Evolutionary conservation across 2,797 vertebrate genomes (phyloP).

Genomic region (Clarias pachynema): DNA sequence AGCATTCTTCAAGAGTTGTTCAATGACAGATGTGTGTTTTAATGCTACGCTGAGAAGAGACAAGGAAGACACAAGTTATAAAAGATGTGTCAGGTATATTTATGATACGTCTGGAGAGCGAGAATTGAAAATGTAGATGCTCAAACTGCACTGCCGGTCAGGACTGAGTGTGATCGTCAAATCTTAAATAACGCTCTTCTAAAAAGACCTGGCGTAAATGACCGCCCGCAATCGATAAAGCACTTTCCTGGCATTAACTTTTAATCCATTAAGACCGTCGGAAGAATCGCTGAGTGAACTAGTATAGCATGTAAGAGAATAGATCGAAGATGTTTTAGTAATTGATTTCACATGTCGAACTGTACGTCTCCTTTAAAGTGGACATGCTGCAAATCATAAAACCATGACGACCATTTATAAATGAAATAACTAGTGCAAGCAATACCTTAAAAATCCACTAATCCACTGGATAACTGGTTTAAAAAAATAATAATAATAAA

Average conservation of each 20-base stretch:
- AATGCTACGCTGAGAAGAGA: slow-evolving; percentile 2
- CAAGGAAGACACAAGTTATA: neutral
- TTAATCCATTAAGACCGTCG: slow-evolving; percentile 76
- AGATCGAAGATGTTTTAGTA: slow-evolving; percentile 10
- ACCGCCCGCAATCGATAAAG: slow-evolving; percentile 76
- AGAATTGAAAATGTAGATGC: neutral
- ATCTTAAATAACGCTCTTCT: slow-evolving; percentile 70
- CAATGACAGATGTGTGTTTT: neutral
- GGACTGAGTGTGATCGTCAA: slow-evolving; percentile 64
- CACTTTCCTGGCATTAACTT: slow-evolving; percentile 79
- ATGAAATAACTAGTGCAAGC: neutral
- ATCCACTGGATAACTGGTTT: neutral
- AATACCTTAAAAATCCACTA: neutral
- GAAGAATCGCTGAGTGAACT: neutral
- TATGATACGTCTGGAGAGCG: neutral
- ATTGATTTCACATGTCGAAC: slow-evolving; percentile 7
- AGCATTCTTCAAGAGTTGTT: neutral
- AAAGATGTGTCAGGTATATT: neutral
- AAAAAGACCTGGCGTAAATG: slow-evolving; percentile 64
- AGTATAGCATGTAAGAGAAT: neutral
- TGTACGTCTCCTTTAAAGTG: neutral
- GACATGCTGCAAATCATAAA: slow-evolving; percentile 4
- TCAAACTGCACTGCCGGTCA: neutral
- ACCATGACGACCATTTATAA: neutral
- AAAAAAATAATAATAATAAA: neutral